phyloP scores from a whole-genome alignment of 2,113 vertebrate genomes.

The Myotis lucifugus region DNA sequence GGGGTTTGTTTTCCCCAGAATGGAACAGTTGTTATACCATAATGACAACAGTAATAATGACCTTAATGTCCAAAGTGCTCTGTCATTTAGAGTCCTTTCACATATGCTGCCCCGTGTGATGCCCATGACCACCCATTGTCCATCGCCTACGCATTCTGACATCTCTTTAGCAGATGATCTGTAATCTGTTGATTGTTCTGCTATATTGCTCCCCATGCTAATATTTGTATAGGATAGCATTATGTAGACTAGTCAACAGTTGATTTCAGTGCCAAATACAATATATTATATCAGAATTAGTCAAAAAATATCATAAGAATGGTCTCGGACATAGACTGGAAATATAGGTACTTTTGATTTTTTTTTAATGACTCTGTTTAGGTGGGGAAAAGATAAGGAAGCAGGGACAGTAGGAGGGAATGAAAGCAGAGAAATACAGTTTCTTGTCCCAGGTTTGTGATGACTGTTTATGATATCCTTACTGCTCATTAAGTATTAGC shows the following conservation, averaged over 20 bases:
- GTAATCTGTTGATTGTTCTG: background rate
- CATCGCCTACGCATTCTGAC: background rate
- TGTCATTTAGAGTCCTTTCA: background rate
- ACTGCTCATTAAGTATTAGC: background rate
- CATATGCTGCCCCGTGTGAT: background rate
- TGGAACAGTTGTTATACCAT: background rate
- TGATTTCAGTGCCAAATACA: constrained; percentile 62
- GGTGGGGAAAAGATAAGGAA: background rate
- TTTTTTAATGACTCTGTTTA: background rate
- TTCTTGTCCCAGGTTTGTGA: background rate
- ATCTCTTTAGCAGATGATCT: constrained; percentile 1
- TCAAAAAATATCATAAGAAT: background rate
- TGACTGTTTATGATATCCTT: background rate
- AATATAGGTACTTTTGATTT: background rate
- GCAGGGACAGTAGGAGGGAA: background rate
- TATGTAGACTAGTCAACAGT: constrained; percentile 50
- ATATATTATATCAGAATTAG: constrained; percentile 10
- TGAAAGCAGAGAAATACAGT: background rate
- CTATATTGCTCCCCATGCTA: background rate
- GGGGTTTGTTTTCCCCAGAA: background rate
- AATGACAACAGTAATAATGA: constrained; percentile 21
- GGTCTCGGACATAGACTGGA: background rate
- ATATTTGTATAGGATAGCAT: constrained; percentile 52
- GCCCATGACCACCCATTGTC: background rate
- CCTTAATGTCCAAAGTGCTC: constrained; percentile 53